Base-by-base conservation (phyloP, 2,797 vertebrate genomes). In the Staurois parvus region DNA sequence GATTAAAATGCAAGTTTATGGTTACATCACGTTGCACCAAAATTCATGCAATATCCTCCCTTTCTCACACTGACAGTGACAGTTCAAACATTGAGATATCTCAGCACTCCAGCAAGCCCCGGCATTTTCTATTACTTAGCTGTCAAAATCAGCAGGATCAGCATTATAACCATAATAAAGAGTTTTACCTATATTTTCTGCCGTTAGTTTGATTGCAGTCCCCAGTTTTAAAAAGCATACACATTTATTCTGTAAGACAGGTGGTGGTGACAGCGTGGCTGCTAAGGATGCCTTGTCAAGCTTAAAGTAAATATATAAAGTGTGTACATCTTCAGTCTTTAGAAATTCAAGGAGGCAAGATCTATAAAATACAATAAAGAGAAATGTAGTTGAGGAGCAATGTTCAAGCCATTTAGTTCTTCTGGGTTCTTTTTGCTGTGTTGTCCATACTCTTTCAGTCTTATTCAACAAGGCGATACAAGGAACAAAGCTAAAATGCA, bases 291-390 rank as follows among this genome's bases (percentile, higher is more conserved):
- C 29, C 37, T 84, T 88, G 2, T 40, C 17, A 30, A 79, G 72
- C 42, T 86, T 80, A 12, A 84, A 79, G 70, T 77, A 88, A 37
- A 88, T 28, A 81, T 85, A 86, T 42, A 88, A 72, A 15, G 76
- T 48, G 45, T 86, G 87, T 64, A 86, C 59, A 80, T 88, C 84
- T 84, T 88, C 87, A 79, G 83, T 88, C 56, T 83, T 88, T 11
- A 88, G 62, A 76, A 88, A 88, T 45, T 88, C 87, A 28, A 67
- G 83, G 17, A 88, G 56, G 34, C 26, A 76, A 12, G 42, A 62
- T 76, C 87, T 88, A 26, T 19, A 32, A 8, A 48, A 68, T 4
- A 64, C 29, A 69, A 70, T 30, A 7, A 7, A 24, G 21, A 59
- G 52, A 2, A 1, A 56, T 59, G 24, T 19, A 59, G 52, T 59